A percentile compares a stretch with the other conserved stretches of the same genome.
phyloP scores from a whole-genome alignment of 2,888 invertebrate species.

The Campoletis raptor region DNA sequence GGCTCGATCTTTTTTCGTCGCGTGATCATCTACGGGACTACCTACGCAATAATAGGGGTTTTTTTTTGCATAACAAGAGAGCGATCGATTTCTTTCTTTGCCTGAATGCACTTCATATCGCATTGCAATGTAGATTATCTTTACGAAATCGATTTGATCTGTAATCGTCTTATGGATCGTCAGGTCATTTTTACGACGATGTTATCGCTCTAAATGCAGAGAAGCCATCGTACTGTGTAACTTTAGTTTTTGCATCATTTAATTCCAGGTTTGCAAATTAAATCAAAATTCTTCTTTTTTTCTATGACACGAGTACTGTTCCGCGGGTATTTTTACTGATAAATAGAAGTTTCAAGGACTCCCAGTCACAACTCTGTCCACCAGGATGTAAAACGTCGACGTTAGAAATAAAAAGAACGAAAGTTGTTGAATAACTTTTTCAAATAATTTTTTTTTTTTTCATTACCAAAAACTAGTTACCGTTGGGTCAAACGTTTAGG shows the following conservation, averaged over 20 bases:
- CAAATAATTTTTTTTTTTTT: no score
- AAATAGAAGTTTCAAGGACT: background rate
- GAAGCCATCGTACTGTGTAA: background rate
- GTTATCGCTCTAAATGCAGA: background rate
- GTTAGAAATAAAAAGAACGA: background rate
- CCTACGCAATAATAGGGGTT: conserved; percentile 19
- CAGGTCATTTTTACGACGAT: background rate
- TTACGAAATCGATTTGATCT: background rate
- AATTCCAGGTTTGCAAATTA: background rate
- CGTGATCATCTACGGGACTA: conserved; percentile 30
- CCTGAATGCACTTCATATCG: background rate
- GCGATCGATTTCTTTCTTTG: conserved; percentile 33
- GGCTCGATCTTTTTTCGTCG: conserved; percentile 31
- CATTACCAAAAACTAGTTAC: no score
- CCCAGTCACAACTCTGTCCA: no score
- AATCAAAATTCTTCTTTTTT: no score
- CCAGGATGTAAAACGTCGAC: background rate
- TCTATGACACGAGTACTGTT: no score
- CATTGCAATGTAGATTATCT: background rate
- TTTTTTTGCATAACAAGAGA: background rate
- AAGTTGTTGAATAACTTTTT: no score
- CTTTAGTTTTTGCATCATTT: background rate
- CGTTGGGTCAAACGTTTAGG: background rate
- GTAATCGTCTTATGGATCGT: background rate
- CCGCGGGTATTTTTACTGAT: background rate